phyloP scores from a whole-genome alignment of 2,888 invertebrate species.

The Andrena bucephala region DNA sequence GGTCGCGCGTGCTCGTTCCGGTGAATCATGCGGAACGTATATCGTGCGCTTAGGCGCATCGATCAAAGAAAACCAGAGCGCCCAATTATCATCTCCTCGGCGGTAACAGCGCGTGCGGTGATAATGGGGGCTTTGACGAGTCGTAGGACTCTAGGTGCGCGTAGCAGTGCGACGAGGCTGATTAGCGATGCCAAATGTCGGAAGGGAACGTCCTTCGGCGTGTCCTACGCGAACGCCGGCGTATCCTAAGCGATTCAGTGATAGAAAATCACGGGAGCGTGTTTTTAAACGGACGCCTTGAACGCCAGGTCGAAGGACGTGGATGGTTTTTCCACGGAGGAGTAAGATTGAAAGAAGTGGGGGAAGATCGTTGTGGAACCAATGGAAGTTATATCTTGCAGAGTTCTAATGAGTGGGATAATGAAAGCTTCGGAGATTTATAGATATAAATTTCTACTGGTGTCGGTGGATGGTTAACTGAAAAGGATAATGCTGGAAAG shows the following conservation, averaged over 20 bases:
- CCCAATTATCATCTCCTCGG: neutral
- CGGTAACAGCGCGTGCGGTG: neutral
- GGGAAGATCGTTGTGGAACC: neutral
- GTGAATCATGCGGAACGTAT: neutral
- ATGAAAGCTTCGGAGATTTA: neutral
- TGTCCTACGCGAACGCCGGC: slow-evolving; percentile 35
- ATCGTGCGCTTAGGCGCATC: neutral
- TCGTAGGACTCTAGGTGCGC: slow-evolving; percentile 1
- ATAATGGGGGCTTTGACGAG: neutral
- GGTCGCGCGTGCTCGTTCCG: neutral
- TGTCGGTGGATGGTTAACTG: neutral
- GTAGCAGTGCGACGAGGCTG: neutral
- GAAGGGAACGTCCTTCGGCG: slow-evolving; percentile 22
- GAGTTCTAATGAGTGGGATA: neutral
- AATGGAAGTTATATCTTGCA: neutral
- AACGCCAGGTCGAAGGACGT: neutral
- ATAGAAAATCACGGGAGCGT: neutral
- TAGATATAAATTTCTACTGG: neutral
- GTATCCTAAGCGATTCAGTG: neutral
- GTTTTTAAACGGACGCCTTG: neutral
- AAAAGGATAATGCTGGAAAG: neutral
- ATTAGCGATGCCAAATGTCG: neutral
- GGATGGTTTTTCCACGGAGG: neutral
- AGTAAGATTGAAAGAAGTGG: neutral
- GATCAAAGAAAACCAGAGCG: neutral